phyloP scores from a whole-genome alignment of 2,797 vertebrate genomes.

The Xiphorhynchus erythropygius region DNA sequence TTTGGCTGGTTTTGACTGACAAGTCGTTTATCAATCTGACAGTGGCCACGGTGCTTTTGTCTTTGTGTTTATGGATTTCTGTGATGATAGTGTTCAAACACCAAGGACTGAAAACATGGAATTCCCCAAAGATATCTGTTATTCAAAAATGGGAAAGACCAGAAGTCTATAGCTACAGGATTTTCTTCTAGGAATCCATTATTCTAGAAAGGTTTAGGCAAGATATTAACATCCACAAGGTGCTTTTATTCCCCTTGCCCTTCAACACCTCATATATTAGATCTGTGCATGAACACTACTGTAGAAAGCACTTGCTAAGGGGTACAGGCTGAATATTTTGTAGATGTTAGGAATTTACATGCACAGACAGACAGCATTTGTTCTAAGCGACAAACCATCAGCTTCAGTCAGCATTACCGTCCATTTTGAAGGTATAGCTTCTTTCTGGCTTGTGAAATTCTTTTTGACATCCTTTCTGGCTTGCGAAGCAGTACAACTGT shows the following conservation, averaged over 20 bases:
- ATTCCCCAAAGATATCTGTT: background rate
- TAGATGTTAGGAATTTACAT: background rate
- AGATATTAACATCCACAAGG: background rate
- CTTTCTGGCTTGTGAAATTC: background rate
- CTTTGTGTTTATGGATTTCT: background rate
- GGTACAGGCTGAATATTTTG: background rate
- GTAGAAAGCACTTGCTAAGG: background rate
- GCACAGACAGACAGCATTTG: background rate
- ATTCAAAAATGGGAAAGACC: background rate
- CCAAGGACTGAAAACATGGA: background rate
- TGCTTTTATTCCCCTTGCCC: background rate
- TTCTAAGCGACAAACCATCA: background rate
- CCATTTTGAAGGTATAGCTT: background rate
- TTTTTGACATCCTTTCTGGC: background rate
- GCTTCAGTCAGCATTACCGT: background rate
- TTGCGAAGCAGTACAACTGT: background rate
- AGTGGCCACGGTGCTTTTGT: background rate
- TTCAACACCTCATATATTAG: background rate
- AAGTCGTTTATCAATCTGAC: background rate
- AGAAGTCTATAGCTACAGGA: background rate
- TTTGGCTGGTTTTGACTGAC: background rate
- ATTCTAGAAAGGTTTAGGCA: background rate
- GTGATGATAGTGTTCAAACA: background rate
- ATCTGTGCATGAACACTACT: background rate
- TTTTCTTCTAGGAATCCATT: background rate